A percentile compares a stretch with the other conserved stretches of the same genome.
These are phyloP conservation scores for Galagoides demidoff DNA, from an alignment of 2,797 vertebrate genomes.

Conservation along the genomic window DNA sequence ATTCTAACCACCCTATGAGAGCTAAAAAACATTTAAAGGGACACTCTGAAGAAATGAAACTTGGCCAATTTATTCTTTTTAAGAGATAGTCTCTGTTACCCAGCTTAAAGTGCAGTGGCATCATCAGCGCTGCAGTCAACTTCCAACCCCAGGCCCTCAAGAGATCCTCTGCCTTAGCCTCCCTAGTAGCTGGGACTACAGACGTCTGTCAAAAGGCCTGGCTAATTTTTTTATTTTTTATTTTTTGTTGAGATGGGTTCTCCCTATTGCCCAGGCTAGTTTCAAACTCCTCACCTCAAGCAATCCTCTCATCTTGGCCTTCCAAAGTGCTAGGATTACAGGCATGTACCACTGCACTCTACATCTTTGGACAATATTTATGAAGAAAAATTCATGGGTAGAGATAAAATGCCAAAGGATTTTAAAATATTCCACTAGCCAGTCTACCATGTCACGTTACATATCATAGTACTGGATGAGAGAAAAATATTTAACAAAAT, in stretches of 20 bases:
- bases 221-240: neutral
- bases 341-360: neutral
- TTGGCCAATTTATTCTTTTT: neutral
- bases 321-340: neutral
- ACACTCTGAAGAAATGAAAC: conserved; percentile 57
- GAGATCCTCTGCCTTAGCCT: neutral
- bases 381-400: neutral
- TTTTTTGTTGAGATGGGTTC: neutral
- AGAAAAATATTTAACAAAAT: neutral
- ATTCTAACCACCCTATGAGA: conserved; percentile 91
- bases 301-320: neutral
- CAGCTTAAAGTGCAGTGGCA: neutral
- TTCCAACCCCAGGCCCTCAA: neutral
- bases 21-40: conserved; percentile 89
- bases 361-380: neutral
- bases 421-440: neutral
- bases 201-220: neutral
- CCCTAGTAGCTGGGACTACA: neutral
- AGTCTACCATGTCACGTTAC: neutral
- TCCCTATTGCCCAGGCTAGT: neutral
- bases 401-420: neutral
- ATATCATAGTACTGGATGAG: neutral
- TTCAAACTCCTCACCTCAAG: neutral
- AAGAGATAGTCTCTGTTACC: neutral
- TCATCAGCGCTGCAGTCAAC: neutral